Evolutionary conservation across 1,140 invertebrate species (phyloP), one percentile per base, ranked within the genome.

Genomic region (Pogonomyrmex californicus): DNA sequence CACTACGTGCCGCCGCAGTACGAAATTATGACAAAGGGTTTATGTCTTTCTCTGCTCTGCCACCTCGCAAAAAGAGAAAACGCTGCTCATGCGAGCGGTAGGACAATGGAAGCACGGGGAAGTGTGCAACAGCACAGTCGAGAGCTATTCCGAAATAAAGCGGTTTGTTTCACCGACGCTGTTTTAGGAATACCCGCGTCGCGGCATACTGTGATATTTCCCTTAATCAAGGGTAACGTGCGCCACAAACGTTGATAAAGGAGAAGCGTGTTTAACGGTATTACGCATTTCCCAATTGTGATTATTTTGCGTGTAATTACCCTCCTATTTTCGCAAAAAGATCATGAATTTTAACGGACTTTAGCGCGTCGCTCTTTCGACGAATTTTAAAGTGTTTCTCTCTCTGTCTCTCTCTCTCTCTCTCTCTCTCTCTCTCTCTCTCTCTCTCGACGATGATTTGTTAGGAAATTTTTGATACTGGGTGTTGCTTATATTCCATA

Each of bases 21-120:
- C 51, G 65, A 88, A 90, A 91, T 91, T 91, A 91, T 91, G 90
- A 91, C 88, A 75, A 87, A 90, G 89, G 36, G 81, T 65, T 73
- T 68, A 54, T 70, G 49, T 70, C 75, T 68, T 77, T 77, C 87
- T 86, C 83, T 81, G 73, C 63, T 86, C 73, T 65, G 23, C 54
- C 36, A 33, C 51, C 12, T 70, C 41, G 60, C 65, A 78, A 85
- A 87, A 62, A 81, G 60, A 62, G 85, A n/a, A 58, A 58, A 70
- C 70, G 81, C 14, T 65, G 44, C 51, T 66, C 63, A 56, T 63
- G 76, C 75, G 51, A 79, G 51, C 30, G 41, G 51, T 47, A 49
- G 41, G 51, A 86, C 63, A 81, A 81, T 78, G 41, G 75, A 49
- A n/a, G 51, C 33, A 85, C 33, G 82, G 17, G 60, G 58, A 77